Evolutionary conservation across 2,113 vertebrate species (phyloP), one percentile per base, ranked within the genome.

Genomic region (Phaethon lepturus): DNA sequence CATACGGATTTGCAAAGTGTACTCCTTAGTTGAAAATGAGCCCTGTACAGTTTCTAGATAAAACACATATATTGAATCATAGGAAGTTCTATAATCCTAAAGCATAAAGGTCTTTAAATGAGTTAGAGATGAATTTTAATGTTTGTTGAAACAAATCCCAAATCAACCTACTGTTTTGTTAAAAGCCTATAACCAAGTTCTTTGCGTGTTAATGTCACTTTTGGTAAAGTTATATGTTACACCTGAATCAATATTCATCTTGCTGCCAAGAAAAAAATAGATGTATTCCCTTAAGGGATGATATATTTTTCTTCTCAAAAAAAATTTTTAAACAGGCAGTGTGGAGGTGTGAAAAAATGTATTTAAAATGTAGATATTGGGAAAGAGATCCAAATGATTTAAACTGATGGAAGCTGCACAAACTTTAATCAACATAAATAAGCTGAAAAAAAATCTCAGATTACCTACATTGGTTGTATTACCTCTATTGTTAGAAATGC

Each of bases 401-500:
- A 58, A 74, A 16, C 56, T 85, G 28, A n/a, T 60, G 22, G 55
- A 67, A 35, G 28, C 31, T 29, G 23, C 16, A 50, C 13, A 68
- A 79, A n/a, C 23, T 50, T 85, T 62, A 38, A 74, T 15, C 62
- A 50, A n/a, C 19, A 16, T 31, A 82, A 24, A 33, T 52, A 69
- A 63, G 10, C 6, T 44, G 56, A 76, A 63, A 28, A 69, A 8
- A 17, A 28, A 26, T 59, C 33, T 58, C 38, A 24, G 18, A 56
- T 28, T 45, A 7, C 4, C n/a, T 59, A 17, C 10, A 23, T 3
- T 0, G 0, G 4, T 10, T 47, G 33, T 45, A 64, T 49, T 40
- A 68, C 17, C 22, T 33, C 28, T 55, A 0, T 11, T 50, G 19
- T 16, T 56, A 35, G 42, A 68, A 80, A 68, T 29, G 17, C 20